phyloP scores from a whole-genome alignment of 2,888 invertebrate genomes.

The Didymodactylos carnosus region DNA sequence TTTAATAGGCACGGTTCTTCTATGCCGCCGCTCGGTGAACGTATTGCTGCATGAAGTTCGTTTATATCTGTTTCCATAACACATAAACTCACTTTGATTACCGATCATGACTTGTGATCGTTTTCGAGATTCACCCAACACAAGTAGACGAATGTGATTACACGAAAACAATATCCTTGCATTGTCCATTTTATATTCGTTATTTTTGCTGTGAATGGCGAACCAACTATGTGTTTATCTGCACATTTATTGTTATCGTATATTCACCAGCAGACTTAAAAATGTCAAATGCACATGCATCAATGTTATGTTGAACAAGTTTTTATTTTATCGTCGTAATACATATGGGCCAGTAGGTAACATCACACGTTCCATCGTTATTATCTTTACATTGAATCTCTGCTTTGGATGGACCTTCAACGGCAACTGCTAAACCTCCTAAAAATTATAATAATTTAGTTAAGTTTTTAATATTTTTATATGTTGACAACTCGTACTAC shows the following conservation, averaged over 20 bases:
- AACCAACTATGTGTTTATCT: slow-evolving; percentile 82
- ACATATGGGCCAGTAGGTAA: slow-evolving; percentile 47
- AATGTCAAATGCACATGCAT: too few species aligned
- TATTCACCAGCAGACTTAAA: slow-evolving; percentile 72
- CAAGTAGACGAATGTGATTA: too few species aligned
- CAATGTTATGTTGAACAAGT: too few species aligned
- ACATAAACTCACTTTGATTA: slow-evolving; percentile 79
- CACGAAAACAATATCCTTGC: too few species aligned
- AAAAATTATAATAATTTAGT: too few species aligned
- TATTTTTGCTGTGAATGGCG: slow-evolving; percentile 68
- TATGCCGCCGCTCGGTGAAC: slow-evolving; percentile 74
- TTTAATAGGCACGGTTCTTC: slow-evolving; percentile 95
- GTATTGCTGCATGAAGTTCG: slow-evolving; percentile 59
- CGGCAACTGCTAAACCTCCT: slow-evolving; percentile 79
- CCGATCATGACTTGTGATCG: slow-evolving; percentile 92
- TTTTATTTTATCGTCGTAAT: not conserved
- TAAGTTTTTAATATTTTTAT: too few species aligned
- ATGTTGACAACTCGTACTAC: too few species aligned
- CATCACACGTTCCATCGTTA: slow-evolving; percentile 88
- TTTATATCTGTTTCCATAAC: slow-evolving; percentile 71
- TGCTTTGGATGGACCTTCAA: slow-evolving; percentile 84
- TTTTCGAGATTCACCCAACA: too few species aligned
- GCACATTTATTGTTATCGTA: slow-evolving; percentile 75
- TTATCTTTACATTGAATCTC: slow-evolving; percentile 85
- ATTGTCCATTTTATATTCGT: slow-evolving; percentile 44